phyloP scores from a whole-genome alignment of 2,888 invertebrate species.

The Polymixis flavicincta region DNA sequence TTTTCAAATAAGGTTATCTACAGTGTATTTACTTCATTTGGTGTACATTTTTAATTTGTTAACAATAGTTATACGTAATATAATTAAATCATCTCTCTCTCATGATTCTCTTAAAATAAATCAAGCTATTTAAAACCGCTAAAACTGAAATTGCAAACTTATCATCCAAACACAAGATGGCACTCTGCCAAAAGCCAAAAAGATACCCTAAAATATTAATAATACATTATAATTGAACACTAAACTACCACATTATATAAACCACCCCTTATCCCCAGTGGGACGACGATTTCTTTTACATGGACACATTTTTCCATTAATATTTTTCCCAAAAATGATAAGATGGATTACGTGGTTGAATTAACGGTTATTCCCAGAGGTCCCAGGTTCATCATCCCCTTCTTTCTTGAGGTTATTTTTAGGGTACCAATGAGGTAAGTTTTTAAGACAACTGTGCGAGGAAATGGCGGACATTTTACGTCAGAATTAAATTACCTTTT shows the following conservation, averaged over 20 bases:
- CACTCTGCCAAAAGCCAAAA: conserved; percentile 47
- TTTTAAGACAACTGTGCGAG: conserved; percentile 11
- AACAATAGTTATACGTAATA: no score
- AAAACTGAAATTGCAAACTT: conserved; percentile 51
- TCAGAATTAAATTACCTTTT: conserved; percentile 36
- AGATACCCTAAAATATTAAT: conserved; percentile 47
- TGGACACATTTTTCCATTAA: conserved; percentile 87
- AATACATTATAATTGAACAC: conserved; percentile 57
- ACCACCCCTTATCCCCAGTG: conserved; percentile 73
- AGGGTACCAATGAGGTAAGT: conserved; percentile 49
- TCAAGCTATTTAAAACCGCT: conserved; percentile 51
- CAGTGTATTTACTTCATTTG: not conserved
- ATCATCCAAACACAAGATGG: conserved; percentile 53
- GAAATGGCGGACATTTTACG: conserved; percentile 46
- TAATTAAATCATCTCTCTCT: no score
- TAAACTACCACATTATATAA: conserved; percentile 59
- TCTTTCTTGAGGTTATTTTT: conserved; percentile 71
- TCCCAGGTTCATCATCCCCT: conserved; percentile 76
- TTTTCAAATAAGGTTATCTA: not conserved
- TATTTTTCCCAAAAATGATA: conserved; percentile 82
- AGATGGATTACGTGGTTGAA: conserved; percentile 89
- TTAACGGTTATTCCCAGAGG: conserved; percentile 83
- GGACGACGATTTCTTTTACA: conserved; percentile 80
- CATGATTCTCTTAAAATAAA: conserved; percentile 26
- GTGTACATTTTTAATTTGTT: not conserved